Conservation (phyloP, 2,888 invertebrate species). For the Cyclophora punctaria region DNA sequence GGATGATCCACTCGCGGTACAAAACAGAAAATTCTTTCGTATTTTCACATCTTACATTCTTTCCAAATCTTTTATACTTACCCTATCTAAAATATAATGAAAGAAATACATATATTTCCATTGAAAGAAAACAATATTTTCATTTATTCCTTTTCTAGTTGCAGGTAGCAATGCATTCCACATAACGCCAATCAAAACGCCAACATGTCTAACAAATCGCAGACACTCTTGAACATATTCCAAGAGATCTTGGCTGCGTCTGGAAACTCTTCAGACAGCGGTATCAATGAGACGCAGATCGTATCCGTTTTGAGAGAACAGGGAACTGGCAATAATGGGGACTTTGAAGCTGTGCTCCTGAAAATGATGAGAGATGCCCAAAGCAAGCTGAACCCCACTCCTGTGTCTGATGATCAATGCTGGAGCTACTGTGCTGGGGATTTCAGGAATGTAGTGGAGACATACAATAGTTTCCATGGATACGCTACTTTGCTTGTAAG, state of each 20-base stretch:
- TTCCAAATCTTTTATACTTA: too few species aligned
- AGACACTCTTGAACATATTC: constrained; percentile 57
- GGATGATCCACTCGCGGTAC: too few species aligned
- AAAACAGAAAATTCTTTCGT: too few species aligned
- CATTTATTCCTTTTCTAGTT: neutral
- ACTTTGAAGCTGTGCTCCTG: constrained; percentile 47
- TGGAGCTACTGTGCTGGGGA: constrained; percentile 75
- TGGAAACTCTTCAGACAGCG: constrained; percentile 49
- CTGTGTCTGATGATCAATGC: constrained; percentile 45
- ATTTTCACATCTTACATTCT: too few species aligned
- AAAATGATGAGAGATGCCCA: constrained; percentile 57
- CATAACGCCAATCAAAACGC: neutral
- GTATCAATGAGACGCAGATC: constrained; percentile 56
- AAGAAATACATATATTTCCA: too few species aligned
- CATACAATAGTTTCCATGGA: constrained; percentile 85
- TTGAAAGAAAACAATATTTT: constrained; percentile 1
- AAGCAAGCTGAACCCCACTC: constrained; percentile 41
- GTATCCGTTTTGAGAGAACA: constrained; percentile 52
- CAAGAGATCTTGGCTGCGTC: constrained; percentile 63
- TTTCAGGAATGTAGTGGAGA: constrained; percentile 74
- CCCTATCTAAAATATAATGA: too few species aligned
- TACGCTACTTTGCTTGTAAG: constrained; percentile 86
- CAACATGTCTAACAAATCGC: constrained; percentile 60
- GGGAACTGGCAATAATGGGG: constrained; percentile 38
- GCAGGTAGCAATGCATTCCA: constrained; percentile 3